phyloP scores from a whole-genome alignment of 2,888 invertebrate genomes.

The Phorcus lineatus region DNA sequence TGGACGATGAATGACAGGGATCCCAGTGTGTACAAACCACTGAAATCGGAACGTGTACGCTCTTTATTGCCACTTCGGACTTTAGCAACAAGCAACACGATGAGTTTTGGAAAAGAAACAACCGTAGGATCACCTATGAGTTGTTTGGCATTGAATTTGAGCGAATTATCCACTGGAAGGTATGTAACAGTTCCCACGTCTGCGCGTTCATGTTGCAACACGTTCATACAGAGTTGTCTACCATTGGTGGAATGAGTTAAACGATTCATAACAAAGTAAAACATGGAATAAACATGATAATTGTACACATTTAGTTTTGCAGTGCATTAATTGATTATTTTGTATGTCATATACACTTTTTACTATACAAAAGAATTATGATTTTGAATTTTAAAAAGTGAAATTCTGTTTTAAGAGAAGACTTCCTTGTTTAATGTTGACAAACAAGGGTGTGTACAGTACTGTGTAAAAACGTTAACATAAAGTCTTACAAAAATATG shows the following conservation, averaged over 20 bases:
- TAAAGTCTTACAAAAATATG: too few species aligned
- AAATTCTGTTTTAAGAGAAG: too few species aligned
- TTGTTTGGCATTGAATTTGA: conserved; percentile 62
- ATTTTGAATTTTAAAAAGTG: too few species aligned
- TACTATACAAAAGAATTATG: too few species aligned
- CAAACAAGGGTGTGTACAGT: not conserved
- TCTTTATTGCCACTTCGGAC: conserved; percentile 42
- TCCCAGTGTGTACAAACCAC: too few species aligned
- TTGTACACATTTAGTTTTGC: too few species aligned
- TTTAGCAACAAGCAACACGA: conserved; percentile 56
- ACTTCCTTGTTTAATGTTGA: not conserved
- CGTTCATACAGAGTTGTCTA: conserved; percentile 13
- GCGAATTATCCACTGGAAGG: conserved; percentile 68
- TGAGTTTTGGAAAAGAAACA: conserved; percentile 38
- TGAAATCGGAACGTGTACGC: conserved; percentile 16
- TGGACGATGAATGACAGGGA: too few species aligned
- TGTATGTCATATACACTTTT: too few species aligned
- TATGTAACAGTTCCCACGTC: conserved; percentile 36
- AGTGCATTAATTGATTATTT: too few species aligned
- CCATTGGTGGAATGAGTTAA: not conserved
- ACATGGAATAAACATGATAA: too few species aligned
- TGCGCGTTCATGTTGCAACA: conserved; percentile 7
- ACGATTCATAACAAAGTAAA: conserved; percentile 10
- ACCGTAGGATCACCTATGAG: conserved; percentile 63
- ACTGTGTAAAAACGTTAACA: not conserved